Percentiles rank a stretch among this genome's conserved stretches.
Conservation (phyloP, 2,888 invertebrate genomes). For the Xanthia togata region DNA sequence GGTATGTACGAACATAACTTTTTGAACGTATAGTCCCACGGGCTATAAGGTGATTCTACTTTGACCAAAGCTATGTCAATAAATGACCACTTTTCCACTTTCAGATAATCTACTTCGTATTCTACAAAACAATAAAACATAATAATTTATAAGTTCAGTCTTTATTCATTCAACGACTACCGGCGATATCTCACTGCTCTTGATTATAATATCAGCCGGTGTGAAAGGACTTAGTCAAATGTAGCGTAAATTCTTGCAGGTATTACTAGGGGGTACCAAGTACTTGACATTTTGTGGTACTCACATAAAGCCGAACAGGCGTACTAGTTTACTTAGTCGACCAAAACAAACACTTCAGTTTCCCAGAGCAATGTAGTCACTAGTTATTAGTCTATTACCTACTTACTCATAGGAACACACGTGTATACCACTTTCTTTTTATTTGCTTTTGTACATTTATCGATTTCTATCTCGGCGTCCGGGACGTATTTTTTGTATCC, state of each 20-base stretch:
- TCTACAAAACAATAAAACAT: constrained; percentile 61
- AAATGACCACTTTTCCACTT: constrained; percentile 72
- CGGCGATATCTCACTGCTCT: neutral
- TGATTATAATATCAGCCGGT: too few species aligned
- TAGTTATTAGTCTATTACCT: neutral
- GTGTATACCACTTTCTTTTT: constrained; percentile 70
- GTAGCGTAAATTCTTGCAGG: too few species aligned
- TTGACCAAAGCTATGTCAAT: constrained; percentile 76
- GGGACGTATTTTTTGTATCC: constrained; percentile 72
- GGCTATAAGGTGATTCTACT: constrained; percentile 75
- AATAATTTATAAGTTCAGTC: neutral
- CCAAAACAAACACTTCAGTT: neutral
- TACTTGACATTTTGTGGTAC: neutral
- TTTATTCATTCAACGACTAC: neutral
- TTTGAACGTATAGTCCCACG: constrained; percentile 10
- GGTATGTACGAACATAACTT: constrained; percentile 70
- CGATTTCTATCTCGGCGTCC: constrained; percentile 45
- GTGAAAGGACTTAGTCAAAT: too few species aligned
- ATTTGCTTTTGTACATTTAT: constrained; percentile 70
- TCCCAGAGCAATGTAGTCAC: neutral
- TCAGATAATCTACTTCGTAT: constrained; percentile 70
- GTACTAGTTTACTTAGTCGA: too few species aligned
- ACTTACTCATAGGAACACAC: constrained; percentile 53
- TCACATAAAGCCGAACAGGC: neutral
- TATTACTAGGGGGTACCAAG: neutral